phyloP scores from a whole-genome alignment of 1,140 invertebrate species.

The Sipha flava region DNA sequence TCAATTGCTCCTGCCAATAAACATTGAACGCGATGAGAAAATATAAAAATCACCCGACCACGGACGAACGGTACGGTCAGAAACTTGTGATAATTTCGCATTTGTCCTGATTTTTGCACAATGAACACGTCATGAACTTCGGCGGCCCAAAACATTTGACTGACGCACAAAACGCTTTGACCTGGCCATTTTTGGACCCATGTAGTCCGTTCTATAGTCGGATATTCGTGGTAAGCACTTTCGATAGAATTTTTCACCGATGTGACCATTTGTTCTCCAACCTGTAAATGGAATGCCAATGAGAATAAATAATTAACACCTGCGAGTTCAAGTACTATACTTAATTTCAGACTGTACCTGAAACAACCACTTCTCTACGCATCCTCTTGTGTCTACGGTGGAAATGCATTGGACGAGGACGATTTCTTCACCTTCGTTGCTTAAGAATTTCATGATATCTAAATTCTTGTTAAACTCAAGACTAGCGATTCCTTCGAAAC shows the following conservation, averaged over 20 bases:
- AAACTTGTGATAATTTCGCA: not conserved
- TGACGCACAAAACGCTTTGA: slow-evolving; percentile 73
- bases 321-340: too few relatives aligned
- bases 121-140: slow-evolving; percentile 56
- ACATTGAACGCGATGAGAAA: not conserved
- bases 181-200: slow-evolving; percentile 83
- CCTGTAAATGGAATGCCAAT: slow-evolving; percentile 47
- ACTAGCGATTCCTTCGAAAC: slow-evolving; percentile 70
- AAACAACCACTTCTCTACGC: slow-evolving; percentile 88
- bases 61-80: too few relatives aligned
- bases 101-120: not conserved
- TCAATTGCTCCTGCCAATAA: slow-evolving; percentile 47
- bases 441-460: slow-evolving; percentile 76
- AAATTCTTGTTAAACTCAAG: slow-evolving; percentile 65
- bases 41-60: too few relatives aligned
- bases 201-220: slow-evolving; percentile 42
- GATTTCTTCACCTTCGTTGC: slow-evolving; percentile 73
- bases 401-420: slow-evolving; percentile 60
- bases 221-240: not conserved
- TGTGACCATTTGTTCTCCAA: slow-evolving; percentile 74
- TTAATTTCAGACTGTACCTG: too few relatives aligned
- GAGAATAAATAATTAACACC: not conserved
- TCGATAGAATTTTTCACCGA: slow-evolving; percentile 49
- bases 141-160: slow-evolving; percentile 81
- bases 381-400: slow-evolving; percentile 67